Conservation (phyloP, 2,113 vertebrate genomes). For the Pluvianellus socialis region DNA sequence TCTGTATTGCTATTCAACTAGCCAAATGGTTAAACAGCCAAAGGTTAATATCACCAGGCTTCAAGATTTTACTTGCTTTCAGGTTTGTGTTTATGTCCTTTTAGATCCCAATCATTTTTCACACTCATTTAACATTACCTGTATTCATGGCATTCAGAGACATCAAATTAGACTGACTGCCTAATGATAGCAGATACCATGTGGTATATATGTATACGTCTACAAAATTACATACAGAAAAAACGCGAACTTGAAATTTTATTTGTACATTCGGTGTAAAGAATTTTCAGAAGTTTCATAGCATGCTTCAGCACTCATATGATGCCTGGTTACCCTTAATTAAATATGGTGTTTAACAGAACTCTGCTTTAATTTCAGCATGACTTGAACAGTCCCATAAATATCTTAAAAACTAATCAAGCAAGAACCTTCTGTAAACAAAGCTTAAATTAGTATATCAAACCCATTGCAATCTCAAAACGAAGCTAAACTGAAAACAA, state of each 20-base stretch:
- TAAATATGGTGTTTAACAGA: neutral
- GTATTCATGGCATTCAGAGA: neutral
- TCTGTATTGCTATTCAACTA: neutral
- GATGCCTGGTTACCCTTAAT: neutral
- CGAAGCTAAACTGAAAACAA: neutral
- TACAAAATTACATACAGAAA: neutral
- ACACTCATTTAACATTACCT: neutral
- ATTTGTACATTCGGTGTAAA: neutral
- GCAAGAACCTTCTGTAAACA: neutral
- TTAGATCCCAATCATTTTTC: neutral
- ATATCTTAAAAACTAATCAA: neutral
- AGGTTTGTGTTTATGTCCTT: neutral
- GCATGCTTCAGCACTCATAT: neutral
- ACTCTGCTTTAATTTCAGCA: neutral
- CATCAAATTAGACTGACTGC: neutral
- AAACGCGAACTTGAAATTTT: neutral
- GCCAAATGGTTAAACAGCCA: neutral
- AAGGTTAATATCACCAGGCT: neutral
- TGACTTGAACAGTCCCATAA: neutral
- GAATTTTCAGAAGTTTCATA: neutral
- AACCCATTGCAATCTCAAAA: neutral
- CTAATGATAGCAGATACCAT: neutral
- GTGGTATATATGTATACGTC: fast-evolving
- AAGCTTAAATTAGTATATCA: neutral
- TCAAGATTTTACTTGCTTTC: neutral